Conservation (phyloP, 2,888 invertebrate species). For the Torymus texanus region DNA sequence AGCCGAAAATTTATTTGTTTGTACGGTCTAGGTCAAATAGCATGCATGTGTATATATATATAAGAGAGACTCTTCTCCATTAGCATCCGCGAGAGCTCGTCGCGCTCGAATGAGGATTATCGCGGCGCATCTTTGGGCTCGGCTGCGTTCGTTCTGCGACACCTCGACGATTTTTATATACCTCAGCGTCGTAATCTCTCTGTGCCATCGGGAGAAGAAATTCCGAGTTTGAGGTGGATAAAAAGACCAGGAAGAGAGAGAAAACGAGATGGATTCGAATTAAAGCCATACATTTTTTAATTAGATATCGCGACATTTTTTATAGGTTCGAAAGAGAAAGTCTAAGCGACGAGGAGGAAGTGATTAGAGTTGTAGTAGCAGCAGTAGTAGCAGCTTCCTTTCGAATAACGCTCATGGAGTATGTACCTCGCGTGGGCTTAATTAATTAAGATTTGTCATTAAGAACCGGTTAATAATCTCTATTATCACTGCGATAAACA, state of each 20-base stretch:
- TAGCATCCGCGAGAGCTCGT: conserved; percentile 30
- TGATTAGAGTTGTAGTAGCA: background rate
- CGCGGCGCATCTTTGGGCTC: conserved; percentile 32
- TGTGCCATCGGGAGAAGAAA: conserved; percentile 43
- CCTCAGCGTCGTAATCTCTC: conserved; percentile 44
- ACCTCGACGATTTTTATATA: conserved; percentile 43
- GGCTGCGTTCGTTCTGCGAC: conserved; percentile 5
- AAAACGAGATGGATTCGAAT: no score
- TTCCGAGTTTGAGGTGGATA: background rate
- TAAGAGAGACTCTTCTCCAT: conserved; percentile 37
- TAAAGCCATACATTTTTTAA: background rate
- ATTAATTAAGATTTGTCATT: conserved; percentile 26
- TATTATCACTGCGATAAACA: conserved; percentile 3
- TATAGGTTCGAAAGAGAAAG: conserved; percentile 1
- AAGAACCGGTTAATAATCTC: conserved; percentile 10
- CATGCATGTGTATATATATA: no score
- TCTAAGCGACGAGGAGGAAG: background rate
- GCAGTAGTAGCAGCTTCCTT: no score
- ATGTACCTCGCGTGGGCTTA: background rate
- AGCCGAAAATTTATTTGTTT: conserved; percentile 49
- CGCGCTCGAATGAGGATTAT: conserved; percentile 45
- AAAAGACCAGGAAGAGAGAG: background rate
- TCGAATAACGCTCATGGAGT: no score
- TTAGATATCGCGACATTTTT: conserved; percentile 9
- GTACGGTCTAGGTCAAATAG: background rate